Evolutionary conservation across 2,113 vertebrate genomes (phyloP).

Genomic region (Xenotilapia longispinis): DNA sequence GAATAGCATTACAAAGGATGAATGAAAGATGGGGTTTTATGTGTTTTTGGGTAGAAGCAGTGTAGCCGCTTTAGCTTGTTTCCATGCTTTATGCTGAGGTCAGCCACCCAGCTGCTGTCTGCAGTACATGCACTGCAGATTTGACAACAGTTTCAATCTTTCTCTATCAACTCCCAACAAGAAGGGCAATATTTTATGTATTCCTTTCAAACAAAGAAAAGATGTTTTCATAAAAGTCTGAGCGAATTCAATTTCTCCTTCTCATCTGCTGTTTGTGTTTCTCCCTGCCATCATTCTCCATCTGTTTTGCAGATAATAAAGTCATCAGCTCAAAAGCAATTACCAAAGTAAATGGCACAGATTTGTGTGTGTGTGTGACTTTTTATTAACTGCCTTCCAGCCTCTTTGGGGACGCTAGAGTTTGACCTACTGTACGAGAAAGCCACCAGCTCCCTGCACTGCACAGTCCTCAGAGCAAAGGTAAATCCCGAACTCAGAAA

Average conservation of each 20-base stretch:
- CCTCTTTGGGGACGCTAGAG: conserved; percentile 71
- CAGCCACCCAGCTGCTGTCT: background rate
- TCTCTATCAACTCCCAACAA: background rate
- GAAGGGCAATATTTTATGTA: background rate
- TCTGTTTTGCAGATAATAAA: background rate
- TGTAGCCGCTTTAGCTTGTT: background rate
- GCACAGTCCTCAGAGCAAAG: conserved; percentile 73
- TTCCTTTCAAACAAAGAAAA: background rate
- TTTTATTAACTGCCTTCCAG: conserved; percentile 42
- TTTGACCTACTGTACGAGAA: conserved; percentile 73
- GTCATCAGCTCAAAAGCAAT: conserved; percentile 4
- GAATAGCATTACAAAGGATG: background rate
- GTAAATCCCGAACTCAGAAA: conserved; percentile 24
- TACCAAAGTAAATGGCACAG: background rate
- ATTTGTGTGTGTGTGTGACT: background rate
- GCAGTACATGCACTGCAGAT: background rate
- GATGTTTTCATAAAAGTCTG: background rate
- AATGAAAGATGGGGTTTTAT: background rate
- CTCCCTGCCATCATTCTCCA: background rate
- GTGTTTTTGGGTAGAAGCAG: background rate
- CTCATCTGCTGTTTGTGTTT: background rate
- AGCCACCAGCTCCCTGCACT: conserved; percentile 72
- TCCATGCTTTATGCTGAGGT: background rate
- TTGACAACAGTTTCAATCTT: background rate
- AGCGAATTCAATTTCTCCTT: background rate